These are phyloP conservation scores for Polypterus bichir DNA, from an alignment of 2,113 vertebrate species.

Conservation along the genomic window DNA sequence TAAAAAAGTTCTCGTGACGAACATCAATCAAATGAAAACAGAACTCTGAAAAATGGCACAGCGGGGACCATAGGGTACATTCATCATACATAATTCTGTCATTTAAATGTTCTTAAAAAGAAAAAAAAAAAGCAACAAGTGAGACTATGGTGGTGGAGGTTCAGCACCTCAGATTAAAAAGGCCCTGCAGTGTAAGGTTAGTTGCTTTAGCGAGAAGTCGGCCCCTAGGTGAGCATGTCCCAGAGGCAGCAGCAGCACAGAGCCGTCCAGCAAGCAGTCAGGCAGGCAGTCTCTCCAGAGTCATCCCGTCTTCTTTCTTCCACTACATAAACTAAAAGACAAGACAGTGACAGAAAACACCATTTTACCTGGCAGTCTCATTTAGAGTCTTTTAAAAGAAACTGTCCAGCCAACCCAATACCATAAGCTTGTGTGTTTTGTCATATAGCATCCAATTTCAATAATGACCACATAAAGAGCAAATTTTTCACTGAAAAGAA, in stretches of 20 bases:
- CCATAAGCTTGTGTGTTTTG: too few relatives aligned
- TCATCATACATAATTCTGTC: background rate
- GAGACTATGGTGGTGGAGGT: background rate
- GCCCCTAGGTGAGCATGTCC: constrained; percentile 82
- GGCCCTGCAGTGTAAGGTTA: too few relatives aligned
- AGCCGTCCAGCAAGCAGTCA: constrained; percentile 88
- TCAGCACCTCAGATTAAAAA: background rate
- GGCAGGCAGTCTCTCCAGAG: constrained; percentile 63
- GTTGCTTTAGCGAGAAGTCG: background rate
- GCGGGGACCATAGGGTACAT: background rate
- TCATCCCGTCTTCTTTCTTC: constrained; percentile 76
- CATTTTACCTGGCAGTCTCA: too few relatives aligned
- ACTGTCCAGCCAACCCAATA: too few relatives aligned
- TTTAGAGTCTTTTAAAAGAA: too few relatives aligned
- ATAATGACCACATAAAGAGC: too few relatives aligned
- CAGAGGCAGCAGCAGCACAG: constrained; percentile 94
- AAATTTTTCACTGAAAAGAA: too few relatives aligned
- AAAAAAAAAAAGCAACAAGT: constrained; percentile 2
- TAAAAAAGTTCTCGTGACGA: background rate
- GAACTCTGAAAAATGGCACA: background rate
- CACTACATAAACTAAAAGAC: constrained; percentile 73
- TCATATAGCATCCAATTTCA: too few relatives aligned
- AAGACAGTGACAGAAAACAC: background rate
- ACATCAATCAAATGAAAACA: background rate
- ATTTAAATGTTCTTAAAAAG: background rate